These are phyloP conservation scores for Neelides sp. DNA, from an alignment of 1,140 invertebrate genomes.

Conservation along the genomic window DNA sequence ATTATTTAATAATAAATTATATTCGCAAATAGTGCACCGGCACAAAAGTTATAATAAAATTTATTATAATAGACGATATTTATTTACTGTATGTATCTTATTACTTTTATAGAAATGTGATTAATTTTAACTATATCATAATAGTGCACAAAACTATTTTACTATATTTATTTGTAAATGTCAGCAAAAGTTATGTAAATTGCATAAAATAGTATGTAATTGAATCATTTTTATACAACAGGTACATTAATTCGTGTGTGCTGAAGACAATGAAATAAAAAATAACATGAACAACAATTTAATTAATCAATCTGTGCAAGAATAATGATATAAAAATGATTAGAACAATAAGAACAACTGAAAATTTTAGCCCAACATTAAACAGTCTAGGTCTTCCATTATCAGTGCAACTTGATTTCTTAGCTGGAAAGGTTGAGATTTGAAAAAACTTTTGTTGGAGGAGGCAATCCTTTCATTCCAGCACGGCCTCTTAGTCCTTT, in stretches of 20 bases:
- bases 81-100: not conserved
- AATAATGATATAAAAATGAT: no score
- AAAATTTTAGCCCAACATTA: no score
- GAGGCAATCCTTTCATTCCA: not conserved
- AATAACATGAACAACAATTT: no score
- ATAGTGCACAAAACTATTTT: not conserved
- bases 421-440: not conserved
- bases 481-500: not conserved
- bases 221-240: not conserved
- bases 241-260: conserved; percentile 6
- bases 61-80: no score
- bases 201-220: not conserved
- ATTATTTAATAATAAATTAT: not conserved
- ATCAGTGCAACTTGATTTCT: not conserved
- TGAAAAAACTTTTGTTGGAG: not conserved
- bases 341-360: no score
- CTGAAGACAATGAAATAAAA: no score
- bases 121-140: not conserved
- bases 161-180: not conserved
- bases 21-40: no score
- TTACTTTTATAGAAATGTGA: not conserved
- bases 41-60: no score
- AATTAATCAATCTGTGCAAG: no score
- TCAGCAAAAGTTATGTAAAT: not conserved
- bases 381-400: not conserved